Conservation (phyloP, 2,113 vertebrate species). For the Pholis gunnellus region DNA sequence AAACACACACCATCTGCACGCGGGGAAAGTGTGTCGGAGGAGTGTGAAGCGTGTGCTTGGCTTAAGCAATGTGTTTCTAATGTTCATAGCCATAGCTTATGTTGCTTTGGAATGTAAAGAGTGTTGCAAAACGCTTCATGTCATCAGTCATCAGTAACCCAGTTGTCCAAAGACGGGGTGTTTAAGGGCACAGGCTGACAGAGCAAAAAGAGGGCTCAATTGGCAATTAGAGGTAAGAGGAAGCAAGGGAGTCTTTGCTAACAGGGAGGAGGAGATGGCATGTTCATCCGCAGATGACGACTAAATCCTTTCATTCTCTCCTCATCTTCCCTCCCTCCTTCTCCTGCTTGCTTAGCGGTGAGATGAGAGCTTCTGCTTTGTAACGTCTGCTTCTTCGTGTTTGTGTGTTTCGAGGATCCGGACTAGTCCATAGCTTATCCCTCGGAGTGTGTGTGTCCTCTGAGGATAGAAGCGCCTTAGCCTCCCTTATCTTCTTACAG, state of each 20-base stretch:
- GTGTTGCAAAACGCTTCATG: constrained; percentile 68
- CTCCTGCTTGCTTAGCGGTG: constrained; percentile 62
- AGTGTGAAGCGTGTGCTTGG: constrained; percentile 75
- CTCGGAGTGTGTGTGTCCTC: constrained; percentile 75
- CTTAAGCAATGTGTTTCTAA: constrained; percentile 72
- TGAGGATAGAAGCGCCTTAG: constrained; percentile 72
- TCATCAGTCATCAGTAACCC: constrained; percentile 64
- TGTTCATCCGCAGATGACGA: constrained; percentile 74
- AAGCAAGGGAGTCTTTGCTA: constrained; percentile 69
- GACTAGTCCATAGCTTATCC: constrained; percentile 77
- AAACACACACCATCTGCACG: constrained; percentile 78
- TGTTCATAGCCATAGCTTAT: constrained; percentile 79
- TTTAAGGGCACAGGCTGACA: constrained; percentile 61
- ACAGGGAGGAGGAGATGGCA: constrained; percentile 74
- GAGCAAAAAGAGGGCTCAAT: constrained; percentile 70
- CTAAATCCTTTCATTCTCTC: constrained; percentile 77
- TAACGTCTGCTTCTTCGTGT: constrained; percentile 69
- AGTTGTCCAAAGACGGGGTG: constrained; percentile 70
- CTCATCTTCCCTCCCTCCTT: constrained; percentile 60
- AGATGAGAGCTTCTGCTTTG: constrained; percentile 74
- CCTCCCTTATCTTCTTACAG: constrained; percentile 74
- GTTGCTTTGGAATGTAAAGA: constrained; percentile 77
- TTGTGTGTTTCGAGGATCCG: constrained; percentile 71
- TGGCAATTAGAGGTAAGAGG: constrained; percentile 65
- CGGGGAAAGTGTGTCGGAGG: constrained; percentile 72